Evolutionary conservation across 2,113 vertebrate species (phyloP).

Genomic region (Turdus rufiventris): DNA sequence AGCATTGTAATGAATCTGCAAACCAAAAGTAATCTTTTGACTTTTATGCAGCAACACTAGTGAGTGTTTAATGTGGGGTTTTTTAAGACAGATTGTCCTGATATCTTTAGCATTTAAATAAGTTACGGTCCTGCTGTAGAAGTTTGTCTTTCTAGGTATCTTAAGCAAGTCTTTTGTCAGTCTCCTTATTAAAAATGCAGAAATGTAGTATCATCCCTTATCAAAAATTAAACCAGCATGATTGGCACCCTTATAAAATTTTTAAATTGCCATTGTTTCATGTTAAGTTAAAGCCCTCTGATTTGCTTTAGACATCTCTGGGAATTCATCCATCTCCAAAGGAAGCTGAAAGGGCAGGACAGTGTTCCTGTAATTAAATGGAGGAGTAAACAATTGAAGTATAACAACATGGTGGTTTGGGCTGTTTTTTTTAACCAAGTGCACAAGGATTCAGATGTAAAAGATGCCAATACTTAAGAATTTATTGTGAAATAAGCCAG

Average conservation of each 20-base stretch:
- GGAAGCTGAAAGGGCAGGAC: background rate
- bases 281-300: background rate
- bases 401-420: background rate
- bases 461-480: background rate
- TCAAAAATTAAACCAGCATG: slow-evolving; percentile 31
- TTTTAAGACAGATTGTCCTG: background rate
- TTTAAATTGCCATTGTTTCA: slow-evolving; percentile 15
- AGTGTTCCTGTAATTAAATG: background rate
- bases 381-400: background rate
- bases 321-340: slow-evolving; percentile 18
- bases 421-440: background rate
- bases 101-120: background rate
- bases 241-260: slow-evolving; percentile 22
- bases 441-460: background rate
- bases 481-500: background rate
- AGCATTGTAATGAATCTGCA: background rate
- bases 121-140: background rate
- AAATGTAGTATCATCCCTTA: slow-evolving; percentile 1
- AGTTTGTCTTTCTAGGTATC: background rate
- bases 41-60: background rate
- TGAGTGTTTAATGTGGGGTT: background rate
- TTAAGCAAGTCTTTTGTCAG: background rate
- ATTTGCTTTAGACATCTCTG: background rate
- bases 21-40: background rate
- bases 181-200: slow-evolving; percentile 27